Conservation (phyloP, 2,797 vertebrate genomes). For the Crypturellus tataupa region DNA sequence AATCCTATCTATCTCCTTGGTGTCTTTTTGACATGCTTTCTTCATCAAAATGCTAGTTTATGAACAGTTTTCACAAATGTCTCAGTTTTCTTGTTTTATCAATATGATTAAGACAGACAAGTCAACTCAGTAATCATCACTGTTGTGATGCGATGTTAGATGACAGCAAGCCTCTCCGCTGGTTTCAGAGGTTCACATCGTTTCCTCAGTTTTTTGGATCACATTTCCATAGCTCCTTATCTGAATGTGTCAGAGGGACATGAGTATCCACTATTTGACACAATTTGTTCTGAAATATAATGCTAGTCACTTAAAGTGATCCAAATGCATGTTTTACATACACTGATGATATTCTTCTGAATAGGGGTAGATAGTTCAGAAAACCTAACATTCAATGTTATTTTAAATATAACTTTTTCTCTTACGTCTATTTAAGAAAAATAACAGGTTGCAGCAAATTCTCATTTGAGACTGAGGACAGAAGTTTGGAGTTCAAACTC, state of each 20-base stretch:
- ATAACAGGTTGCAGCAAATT: not conserved
- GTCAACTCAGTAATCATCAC: not conserved
- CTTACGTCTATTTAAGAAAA: not conserved
- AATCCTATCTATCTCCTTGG: not conserved
- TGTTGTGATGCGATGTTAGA: not conserved
- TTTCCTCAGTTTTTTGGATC: rapidly evolving
- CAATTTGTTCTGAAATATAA: not conserved
- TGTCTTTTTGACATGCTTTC: not conserved
- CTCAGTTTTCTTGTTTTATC: too few species aligned
- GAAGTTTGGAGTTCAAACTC: not conserved
- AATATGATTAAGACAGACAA: not conserved
- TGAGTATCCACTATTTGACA: not conserved
- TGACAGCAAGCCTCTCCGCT: not conserved
- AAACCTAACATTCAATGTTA: not conserved
- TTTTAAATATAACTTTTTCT: not conserved
- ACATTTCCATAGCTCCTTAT: not conserved
- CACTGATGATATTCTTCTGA: not conserved
- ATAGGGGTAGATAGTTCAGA: not conserved
- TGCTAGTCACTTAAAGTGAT: not conserved
- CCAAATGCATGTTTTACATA: not conserved
- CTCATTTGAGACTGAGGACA: not conserved
- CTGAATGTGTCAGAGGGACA: not conserved
- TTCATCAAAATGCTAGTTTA: not conserved
- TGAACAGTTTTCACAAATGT: not conserved
- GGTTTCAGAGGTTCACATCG: not conserved